Evolutionary conservation across 1,140 invertebrate genomes (phyloP).

Genomic region (Scaptodrosophila lebanonensis): DNA sequence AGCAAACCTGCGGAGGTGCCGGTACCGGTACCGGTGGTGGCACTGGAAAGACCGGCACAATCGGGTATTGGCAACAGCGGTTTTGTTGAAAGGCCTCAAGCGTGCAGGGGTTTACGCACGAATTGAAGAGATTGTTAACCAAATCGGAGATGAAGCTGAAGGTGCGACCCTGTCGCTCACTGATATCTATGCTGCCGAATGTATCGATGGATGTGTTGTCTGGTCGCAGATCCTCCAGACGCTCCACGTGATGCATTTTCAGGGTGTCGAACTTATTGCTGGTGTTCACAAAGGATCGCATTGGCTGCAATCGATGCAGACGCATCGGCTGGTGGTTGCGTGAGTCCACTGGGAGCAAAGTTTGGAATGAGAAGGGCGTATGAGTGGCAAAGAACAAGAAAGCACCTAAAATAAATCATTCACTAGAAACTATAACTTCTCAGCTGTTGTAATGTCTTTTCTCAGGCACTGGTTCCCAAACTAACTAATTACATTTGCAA

Average conservation of each 20-base stretch:
- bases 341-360: constrained; percentile 15
- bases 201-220: constrained; percentile 45
- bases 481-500: too few species aligned
- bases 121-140: constrained; percentile 41
- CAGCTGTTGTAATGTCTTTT: too few species aligned
- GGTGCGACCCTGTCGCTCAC: constrained; percentile 56
- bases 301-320: constrained; percentile 34
- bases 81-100: constrained; percentile 58
- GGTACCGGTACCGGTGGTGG: not conserved
- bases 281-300: constrained; percentile 1
- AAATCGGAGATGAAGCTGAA: constrained; percentile 55
- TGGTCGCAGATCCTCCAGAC: constrained; percentile 39
- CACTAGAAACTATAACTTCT: too few species aligned
- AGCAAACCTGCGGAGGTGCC: constrained; percentile 10
- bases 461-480: too few species aligned
- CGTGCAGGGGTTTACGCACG: constrained; percentile 61
- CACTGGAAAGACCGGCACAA: constrained; percentile 18
- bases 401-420: too few species aligned
- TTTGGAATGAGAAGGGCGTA: not conserved
- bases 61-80: constrained; percentile 56
- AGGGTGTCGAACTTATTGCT: constrained; percentile 35
- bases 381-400: not conserved
- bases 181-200: constrained; percentile 44
- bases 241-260: constrained; percentile 34
- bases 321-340: constrained; percentile 45